Evolutionary conservation across 2,797 vertebrate genomes (phyloP).

Genomic region (Vespertilio murinus): DNA sequence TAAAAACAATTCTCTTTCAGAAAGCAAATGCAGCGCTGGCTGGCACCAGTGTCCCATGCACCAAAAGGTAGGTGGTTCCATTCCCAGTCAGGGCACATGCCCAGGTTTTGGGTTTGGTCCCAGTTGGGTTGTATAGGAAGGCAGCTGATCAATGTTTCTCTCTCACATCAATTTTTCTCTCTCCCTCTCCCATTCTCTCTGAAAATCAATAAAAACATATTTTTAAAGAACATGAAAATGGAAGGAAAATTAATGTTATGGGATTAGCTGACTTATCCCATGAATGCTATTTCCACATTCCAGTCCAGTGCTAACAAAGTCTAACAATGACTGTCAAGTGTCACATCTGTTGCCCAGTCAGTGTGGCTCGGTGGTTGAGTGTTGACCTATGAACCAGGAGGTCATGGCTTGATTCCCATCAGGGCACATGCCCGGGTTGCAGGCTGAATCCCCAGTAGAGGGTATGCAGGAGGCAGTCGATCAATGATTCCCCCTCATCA

Average conservation of each 20-base stretch:
- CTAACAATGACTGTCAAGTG: not conserved
- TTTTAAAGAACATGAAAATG: not conserved
- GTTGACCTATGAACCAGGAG: too few species aligned
- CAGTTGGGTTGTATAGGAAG: not conserved
- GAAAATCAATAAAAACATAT: not conserved
- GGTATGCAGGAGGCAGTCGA: too few species aligned
- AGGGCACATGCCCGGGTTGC: too few species aligned
- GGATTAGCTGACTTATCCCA: not conserved
- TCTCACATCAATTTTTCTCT: not conserved
- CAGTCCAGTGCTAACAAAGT: not conserved
- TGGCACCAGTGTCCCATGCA: not conserved
- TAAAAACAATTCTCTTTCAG: conserved; percentile 30
- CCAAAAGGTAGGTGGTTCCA: not conserved
- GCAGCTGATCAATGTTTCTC: not conserved
- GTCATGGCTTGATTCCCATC: too few species aligned
- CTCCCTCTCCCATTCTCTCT: not conserved
- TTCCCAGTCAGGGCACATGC: not conserved
- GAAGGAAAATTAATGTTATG: conserved; percentile 5
- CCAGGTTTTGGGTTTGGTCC: not conserved
- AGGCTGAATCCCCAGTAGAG: too few species aligned
- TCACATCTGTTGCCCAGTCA: not conserved
- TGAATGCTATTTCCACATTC: not conserved
- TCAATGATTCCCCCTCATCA: too few species aligned
- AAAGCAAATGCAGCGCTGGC: not conserved
- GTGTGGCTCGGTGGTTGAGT: too few species aligned